A percentile compares a stretch with the other conserved stretches of the same genome.
Conservation (phyloP, 2,888 invertebrate species). For the Odontothrips loti region DNA sequence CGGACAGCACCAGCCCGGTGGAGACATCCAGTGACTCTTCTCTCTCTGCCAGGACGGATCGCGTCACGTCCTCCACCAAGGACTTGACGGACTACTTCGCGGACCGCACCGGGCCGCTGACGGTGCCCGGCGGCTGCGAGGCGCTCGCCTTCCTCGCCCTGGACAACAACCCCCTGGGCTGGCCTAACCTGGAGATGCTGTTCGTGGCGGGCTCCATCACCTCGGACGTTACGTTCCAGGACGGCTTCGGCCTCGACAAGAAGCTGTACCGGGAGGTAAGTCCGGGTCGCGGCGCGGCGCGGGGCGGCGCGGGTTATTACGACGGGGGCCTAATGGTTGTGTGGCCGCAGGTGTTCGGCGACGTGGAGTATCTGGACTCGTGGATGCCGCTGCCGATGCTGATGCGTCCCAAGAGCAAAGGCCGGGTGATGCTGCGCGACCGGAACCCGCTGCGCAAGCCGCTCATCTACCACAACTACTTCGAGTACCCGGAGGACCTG, state of each 20-base stretch:
- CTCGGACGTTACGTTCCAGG: slow-evolving; percentile 48
- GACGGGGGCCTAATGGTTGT: slow-evolving; percentile 14
- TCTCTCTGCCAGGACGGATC: slow-evolving; percentile 46
- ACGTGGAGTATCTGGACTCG: slow-evolving; percentile 46
- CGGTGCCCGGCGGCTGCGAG: slow-evolving; percentile 61
- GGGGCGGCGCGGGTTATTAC: neutral
- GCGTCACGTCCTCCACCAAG: slow-evolving; percentile 50
- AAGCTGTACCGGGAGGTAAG: slow-evolving; percentile 34
- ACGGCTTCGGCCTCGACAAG: slow-evolving; percentile 51
- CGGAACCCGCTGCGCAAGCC: slow-evolving; percentile 69
- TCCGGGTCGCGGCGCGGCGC: neutral
- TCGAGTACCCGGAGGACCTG: slow-evolving; percentile 54
- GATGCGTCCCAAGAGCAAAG: slow-evolving; percentile 64
- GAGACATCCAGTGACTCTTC: neutral
- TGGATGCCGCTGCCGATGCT: slow-evolving; percentile 61
- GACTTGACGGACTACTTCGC: slow-evolving; percentile 55
- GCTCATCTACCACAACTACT: slow-evolving; percentile 71
- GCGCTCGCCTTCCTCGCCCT: slow-evolving; percentile 59
- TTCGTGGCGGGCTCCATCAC: slow-evolving; percentile 54
- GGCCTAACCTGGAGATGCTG: slow-evolving; percentile 60
- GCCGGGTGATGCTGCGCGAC: slow-evolving; percentile 61
- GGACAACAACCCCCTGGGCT: slow-evolving; percentile 53
- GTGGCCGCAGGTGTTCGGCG: slow-evolving; percentile 43
- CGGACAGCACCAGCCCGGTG: too few species aligned
- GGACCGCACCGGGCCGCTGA: slow-evolving; percentile 53